Percentiles rank a stretch among this genome's conserved stretches.
Evolutionary conservation across 1,140 invertebrate species (phyloP).

Genomic region (Drosophila varians): DNA sequence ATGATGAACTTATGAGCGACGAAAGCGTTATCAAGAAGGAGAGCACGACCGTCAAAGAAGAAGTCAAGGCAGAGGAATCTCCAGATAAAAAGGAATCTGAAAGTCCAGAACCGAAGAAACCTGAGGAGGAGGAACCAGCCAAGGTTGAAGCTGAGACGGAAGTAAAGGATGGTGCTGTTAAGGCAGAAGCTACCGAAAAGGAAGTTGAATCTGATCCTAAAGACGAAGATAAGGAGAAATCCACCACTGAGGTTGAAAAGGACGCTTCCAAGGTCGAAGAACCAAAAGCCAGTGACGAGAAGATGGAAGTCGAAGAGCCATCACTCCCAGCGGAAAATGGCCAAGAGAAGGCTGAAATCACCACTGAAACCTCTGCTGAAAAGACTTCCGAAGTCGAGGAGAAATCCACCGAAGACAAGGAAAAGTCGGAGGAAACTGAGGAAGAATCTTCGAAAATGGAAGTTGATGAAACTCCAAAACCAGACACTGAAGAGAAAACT

Average conservation of each 20-base stretch:
- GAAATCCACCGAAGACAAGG: neutral
- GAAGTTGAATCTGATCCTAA: constrained; percentile 7
- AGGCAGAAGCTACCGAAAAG: constrained; percentile 39
- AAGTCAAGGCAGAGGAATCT: constrained; percentile 83
- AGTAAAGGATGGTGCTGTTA: constrained; percentile 84
- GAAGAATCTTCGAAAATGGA: neutral
- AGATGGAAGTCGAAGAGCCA: neutral
- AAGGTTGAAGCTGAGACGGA: constrained; percentile 86
- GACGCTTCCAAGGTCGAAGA: constrained; percentile 22
- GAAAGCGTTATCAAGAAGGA: constrained; percentile 89
- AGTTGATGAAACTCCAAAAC: neutral
- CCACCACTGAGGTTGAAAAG: constrained; percentile 1
- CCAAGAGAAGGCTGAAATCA: neutral
- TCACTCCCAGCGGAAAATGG: neutral
- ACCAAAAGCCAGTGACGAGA: constrained; percentile 34
- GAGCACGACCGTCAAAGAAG: constrained; percentile 86
- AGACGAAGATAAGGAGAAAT: constrained; percentile 6
- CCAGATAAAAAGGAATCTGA: constrained; percentile 26
- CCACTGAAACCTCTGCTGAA: constrained; percentile 1
- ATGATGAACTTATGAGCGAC: constrained; percentile 85
- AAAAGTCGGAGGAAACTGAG: neutral
- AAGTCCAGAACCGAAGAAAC: constrained; percentile 11
- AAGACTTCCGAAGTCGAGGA: neutral
- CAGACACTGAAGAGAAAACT: neutral
- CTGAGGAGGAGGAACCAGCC: constrained; percentile 82